These are phyloP conservation scores for Calephelis virginiensis DNA, from an alignment of 1,140 invertebrate genomes.

Conservation along the genomic window DNA sequence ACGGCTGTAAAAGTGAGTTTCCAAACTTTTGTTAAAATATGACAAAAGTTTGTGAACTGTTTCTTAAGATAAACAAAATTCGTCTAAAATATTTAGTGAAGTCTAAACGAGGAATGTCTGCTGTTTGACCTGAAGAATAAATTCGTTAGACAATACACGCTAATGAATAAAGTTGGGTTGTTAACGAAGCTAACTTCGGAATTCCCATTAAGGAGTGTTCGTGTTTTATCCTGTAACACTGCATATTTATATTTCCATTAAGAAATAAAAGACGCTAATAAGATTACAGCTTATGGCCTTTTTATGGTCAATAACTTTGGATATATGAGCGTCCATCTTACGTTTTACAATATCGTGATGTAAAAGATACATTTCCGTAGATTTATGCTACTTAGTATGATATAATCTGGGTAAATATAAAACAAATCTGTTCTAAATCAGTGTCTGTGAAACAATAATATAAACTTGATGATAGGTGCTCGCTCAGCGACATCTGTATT, in stretches of 20 bases:
- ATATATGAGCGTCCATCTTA: neutral
- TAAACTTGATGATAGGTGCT: too few relatives aligned
- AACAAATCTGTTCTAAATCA: too few relatives aligned
- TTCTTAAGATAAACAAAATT: slow-evolving; percentile 62
- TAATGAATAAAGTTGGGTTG: slow-evolving; percentile 75
- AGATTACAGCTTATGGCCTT: slow-evolving; percentile 1
- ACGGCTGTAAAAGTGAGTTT: slow-evolving; percentile 38
- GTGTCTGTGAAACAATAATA: too few relatives aligned
- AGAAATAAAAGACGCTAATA: slow-evolving; percentile 4
- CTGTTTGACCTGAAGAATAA: slow-evolving; percentile 67
- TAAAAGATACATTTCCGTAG: too few relatives aligned
- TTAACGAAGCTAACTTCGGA: slow-evolving; percentile 66
- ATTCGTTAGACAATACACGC: slow-evolving; percentile 73
- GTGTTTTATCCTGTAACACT: slow-evolving; percentile 54
- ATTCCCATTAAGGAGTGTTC: slow-evolving; percentile 68
- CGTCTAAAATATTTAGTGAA: slow-evolving; percentile 62
- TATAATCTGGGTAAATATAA: too few relatives aligned
- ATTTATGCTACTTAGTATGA: neutral
- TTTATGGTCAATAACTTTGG: slow-evolving; percentile 1
- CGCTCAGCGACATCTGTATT: too few relatives aligned
- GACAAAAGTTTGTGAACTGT: slow-evolving; percentile 49
- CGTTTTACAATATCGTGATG: too few relatives aligned
- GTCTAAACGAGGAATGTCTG: slow-evolving; percentile 60
- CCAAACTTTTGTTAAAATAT: slow-evolving; percentile 46
- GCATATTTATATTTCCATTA: slow-evolving; percentile 41